Conservation (phyloP, 2,888 invertebrate genomes). For the Strigamia maritima region DNA sequence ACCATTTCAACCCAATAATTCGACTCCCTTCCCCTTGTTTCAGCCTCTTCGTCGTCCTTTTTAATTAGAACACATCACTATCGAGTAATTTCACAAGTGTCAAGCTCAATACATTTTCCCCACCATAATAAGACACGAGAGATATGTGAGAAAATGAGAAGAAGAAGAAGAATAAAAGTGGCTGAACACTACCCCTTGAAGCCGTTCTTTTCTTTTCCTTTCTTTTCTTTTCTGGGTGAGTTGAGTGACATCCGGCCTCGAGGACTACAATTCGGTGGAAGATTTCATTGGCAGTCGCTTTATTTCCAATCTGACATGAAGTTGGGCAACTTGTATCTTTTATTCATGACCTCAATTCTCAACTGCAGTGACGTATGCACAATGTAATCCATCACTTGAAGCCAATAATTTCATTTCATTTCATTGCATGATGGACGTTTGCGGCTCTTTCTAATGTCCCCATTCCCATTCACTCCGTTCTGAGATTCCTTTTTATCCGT, state of each 20-base stretch:
- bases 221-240: background rate
- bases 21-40: background rate
- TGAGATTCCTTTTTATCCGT: background rate
- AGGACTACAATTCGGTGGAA: background rate
- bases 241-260: constrained; percentile 13
- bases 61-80: background rate
- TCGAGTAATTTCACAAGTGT: background rate
- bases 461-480: background rate
- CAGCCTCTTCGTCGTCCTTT: background rate
- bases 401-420: constrained; percentile 1
- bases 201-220: constrained; percentile 12
- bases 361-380: constrained; percentile 6
- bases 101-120: background rate
- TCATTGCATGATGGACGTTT: background rate
- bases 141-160: background rate
- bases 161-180: background rate
- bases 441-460: background rate
- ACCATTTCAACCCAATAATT: background rate
- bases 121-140: background rate
- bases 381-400: background rate
- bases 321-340: constrained; percentile 1
- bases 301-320: constrained; percentile 4
- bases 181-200: background rate
- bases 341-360: constrained; percentile 10
- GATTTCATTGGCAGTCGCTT: constrained; percentile 27